Evolutionary conservation across 1,140 invertebrate genomes (phyloP).

Genomic region (Saxidomus purpurata): DNA sequence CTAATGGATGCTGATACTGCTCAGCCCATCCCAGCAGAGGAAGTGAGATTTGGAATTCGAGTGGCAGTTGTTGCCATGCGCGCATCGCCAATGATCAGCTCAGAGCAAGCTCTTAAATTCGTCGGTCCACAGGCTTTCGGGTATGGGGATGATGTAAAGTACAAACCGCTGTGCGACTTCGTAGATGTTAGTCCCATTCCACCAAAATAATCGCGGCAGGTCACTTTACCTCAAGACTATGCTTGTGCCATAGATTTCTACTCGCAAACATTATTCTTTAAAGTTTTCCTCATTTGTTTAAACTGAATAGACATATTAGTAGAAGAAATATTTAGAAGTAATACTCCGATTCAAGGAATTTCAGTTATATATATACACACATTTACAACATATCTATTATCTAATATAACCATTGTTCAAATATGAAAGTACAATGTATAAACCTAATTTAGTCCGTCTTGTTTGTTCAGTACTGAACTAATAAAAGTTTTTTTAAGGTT

Average conservation of each 20-base stretch:
- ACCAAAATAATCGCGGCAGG: background rate
- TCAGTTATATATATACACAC: no score
- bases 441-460: no score
- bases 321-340: background rate
- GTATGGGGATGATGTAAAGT: constrained; percentile 63
- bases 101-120: constrained; percentile 73
- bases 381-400: no score
- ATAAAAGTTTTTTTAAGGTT: no score
- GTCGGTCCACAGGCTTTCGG: constrained; percentile 82
- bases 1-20: constrained; percentile 80
- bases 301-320: background rate
- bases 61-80: constrained; percentile 79
- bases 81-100: constrained; percentile 70
- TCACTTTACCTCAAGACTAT: background rate
- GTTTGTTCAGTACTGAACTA: no score
- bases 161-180: constrained; percentile 47
- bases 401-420: no score
- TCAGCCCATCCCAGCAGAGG: constrained; percentile 81
- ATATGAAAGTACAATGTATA: no score
- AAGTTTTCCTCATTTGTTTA: background rate
- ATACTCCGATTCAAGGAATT: no score
- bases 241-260: background rate
- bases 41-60: constrained; percentile 79
- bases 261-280: background rate
- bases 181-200: constrained; percentile 27